Percentiles rank a stretch among this genome's conserved stretches.
These are phyloP conservation scores for Anarrhichthys ocellatus DNA, from an alignment of 2,113 vertebrate genomes.

Conservation along the genomic window DNA sequence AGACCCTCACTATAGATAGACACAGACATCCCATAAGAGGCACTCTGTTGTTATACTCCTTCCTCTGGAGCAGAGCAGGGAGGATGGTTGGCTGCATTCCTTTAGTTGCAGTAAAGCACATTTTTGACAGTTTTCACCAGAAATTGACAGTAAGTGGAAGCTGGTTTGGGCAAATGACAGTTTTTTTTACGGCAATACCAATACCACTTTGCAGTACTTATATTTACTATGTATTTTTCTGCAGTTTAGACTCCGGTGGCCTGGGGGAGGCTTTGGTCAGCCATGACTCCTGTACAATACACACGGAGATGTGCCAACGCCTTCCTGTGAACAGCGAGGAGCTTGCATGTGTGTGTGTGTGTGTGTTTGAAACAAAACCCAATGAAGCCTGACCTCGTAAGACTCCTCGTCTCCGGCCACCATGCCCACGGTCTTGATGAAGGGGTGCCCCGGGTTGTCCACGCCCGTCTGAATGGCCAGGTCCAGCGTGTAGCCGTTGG, in stretches of 20 bases:
- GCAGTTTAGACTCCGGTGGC: too few relatives aligned
- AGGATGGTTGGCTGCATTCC: background rate
- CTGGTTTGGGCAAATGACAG: background rate
- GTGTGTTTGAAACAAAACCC: background rate
- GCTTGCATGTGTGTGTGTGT: too few relatives aligned
- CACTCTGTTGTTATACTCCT: conserved; percentile 9
- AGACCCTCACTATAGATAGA: conserved; percentile 23
- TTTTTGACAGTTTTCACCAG: background rate
- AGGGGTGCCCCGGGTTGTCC: conserved; percentile 98
- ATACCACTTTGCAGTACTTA: background rate
- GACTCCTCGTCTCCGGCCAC: conserved; percentile 98
- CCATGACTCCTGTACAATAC: background rate
- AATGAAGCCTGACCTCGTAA: conserved; percentile 88
- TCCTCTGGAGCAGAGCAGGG: background rate
- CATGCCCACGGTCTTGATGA: conserved; percentile 90
- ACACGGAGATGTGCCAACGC: background rate
- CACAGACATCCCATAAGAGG: conserved; percentile 38
- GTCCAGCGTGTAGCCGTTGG: conserved; percentile 94
- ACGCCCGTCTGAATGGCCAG: conserved; percentile 97
- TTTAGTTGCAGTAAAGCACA: background rate
- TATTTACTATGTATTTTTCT: background rate
- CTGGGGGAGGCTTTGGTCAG: background rate
- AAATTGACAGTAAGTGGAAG: background rate
- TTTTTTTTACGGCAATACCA: background rate
- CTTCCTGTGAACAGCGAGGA: too few relatives aligned